Percentiles rank a stretch among this genome's conserved stretches.
Conservation (phyloP, 2,888 invertebrate genomes). For the Frankliniella intonsa region DNA sequence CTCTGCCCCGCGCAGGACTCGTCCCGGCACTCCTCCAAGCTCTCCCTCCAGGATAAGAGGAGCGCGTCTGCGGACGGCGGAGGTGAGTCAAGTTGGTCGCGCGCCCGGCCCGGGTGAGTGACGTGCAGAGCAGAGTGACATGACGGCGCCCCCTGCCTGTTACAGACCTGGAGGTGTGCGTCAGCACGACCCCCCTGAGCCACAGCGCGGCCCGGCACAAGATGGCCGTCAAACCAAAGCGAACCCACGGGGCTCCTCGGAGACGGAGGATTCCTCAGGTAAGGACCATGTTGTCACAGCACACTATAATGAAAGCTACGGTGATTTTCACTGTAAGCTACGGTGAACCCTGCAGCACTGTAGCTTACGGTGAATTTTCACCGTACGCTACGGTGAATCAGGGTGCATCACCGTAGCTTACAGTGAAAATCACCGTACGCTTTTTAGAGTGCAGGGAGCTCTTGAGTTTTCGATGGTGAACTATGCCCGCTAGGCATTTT, state of each 20-base stretch:
- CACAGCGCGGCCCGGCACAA: slow-evolving; percentile 77
- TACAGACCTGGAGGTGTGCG: slow-evolving; percentile 46
- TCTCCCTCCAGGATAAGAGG: slow-evolving; percentile 47
- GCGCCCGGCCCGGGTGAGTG: not conserved
- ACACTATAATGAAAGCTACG: too few species aligned
- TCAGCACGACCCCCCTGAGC: slow-evolving; percentile 61
- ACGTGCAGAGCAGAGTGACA: not conserved
- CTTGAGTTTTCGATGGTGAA: too few species aligned
- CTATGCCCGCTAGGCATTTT: too few species aligned
- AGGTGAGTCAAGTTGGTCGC: slow-evolving; percentile 37
- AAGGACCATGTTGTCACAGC: slow-evolving; percentile 32
- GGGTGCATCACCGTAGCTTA: too few species aligned
- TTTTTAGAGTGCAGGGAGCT: too few species aligned
- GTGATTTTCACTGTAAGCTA: too few species aligned
- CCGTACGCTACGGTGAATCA: too few species aligned
- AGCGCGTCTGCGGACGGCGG: slow-evolving; percentile 38
- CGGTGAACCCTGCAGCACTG: too few species aligned
- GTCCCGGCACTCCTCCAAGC: slow-evolving; percentile 45
- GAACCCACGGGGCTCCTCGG: slow-evolving; percentile 68
- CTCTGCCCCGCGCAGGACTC: slow-evolving; percentile 45
- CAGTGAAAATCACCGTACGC: too few species aligned
- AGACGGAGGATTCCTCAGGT: slow-evolving; percentile 58
- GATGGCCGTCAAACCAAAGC: slow-evolving; percentile 70
- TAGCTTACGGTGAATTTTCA: too few species aligned
- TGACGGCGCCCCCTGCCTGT: slow-evolving; percentile 30